Evolutionary conservation across 2,888 invertebrate genomes (phyloP).

Genomic region (Sepioteuthis lessoniana): DNA sequence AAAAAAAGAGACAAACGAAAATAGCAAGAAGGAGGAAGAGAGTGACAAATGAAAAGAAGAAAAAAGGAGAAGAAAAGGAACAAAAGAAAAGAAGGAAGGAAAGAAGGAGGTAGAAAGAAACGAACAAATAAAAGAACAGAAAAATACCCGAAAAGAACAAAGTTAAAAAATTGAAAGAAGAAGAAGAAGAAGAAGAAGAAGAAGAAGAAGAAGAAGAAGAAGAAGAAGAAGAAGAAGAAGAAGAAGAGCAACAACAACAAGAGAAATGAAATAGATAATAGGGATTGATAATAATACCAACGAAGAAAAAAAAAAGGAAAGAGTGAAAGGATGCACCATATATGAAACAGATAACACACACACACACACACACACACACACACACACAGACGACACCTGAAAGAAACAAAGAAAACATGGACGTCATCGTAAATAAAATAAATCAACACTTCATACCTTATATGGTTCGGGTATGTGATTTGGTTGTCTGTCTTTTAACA

Average conservation of each 20-base stretch:
- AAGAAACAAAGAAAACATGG: not conserved
- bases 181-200: not conserved
- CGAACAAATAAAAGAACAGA: no score
- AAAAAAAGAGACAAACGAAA: not conserved
- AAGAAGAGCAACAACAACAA: not conserved
- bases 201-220: not conserved
- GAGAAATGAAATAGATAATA: no score
- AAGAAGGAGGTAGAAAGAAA: not conserved
- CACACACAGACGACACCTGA: no score
- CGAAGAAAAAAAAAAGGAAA: not conserved
- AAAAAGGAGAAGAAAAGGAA: not conserved
- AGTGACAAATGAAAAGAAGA: not conserved
- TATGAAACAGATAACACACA: not conserved
- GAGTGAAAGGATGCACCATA: not conserved
- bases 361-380: not conserved
- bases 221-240: not conserved
- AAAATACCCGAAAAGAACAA: not conserved
- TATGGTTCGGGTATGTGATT: no score
- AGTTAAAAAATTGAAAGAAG: no score
- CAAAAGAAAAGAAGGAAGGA: not conserved
- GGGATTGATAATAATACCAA: not conserved
- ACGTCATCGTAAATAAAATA: not conserved
- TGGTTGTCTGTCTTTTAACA: no score
- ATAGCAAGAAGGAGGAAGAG: not conserved
- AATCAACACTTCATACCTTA: no score